Evolutionary conservation across 37 sponge, comb jelly and placozoan genomes (phyloP), one percentile per base, ranked within the genome.

Genomic region (Cliona cf. orientalis): DNA sequence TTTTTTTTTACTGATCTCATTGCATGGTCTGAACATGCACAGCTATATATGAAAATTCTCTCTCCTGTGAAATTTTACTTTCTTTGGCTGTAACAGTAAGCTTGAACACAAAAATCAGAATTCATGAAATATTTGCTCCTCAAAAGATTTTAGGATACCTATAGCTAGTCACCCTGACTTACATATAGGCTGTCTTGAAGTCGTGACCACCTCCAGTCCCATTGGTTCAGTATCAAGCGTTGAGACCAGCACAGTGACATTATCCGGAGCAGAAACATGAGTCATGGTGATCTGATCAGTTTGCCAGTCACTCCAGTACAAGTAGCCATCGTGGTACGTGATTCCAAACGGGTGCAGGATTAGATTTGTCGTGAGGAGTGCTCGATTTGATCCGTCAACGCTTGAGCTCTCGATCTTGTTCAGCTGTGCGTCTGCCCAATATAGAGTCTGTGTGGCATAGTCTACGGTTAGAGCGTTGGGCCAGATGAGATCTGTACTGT

Each of bases 401-500:
- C 29, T 29, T n/a, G 86, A 87, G 2, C 82, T 65, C 43, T 93
- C 86, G 17, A 93, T 59, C 31, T 28, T 63, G 64, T 86, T 78
- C 23, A 76, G 33, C 29, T 66, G 61, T 2, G 91, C 87, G 65
- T 93, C 94, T 6, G 75, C 79, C 90, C 94, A 93, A 79, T 86
- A 93, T 9, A 93, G 83, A 0, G 78, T 89, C 19, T 89, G 79
- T 9, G 79, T 71, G 31, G 37, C 53, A 34, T 67, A 73, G 74
- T 93, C 94, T 39, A 93, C 49, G 1, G 94, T 75, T 2, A 93
- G 65, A 29, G 77, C 90, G 56, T 83, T 91, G 0, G 91, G 87
- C 82, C 78, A 82, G 17, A 42, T 23, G 2, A 91, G 70, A 23
- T 4, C 32, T n/a, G 73, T 79, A 61, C 37, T 57, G 60, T 72